These are phyloP conservation scores for Lucilia cuprina DNA, from an alignment of 1,140 invertebrate species.

Conservation along the genomic window DNA sequence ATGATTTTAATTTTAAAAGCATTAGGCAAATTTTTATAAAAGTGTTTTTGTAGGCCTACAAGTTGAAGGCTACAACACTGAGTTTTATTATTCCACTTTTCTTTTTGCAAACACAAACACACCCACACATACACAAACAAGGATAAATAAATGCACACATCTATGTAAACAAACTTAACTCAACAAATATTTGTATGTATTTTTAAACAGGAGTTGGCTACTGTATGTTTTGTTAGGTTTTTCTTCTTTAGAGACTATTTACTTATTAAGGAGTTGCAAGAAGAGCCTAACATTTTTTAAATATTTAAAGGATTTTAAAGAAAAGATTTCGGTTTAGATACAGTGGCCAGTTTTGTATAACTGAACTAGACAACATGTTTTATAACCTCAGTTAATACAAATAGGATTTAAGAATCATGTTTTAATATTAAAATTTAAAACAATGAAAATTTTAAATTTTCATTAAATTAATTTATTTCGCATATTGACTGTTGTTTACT, in stretches of 20 bases:
- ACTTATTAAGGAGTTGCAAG: conserved; percentile 24
- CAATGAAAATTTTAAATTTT: too few relatives aligned
- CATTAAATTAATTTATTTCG: too few relatives aligned
- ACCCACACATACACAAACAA: neutral
- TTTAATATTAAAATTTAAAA: too few relatives aligned
- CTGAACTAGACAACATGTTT: neutral
- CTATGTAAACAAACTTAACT: neutral
- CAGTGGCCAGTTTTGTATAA: neutral
- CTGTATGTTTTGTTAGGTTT: neutral
- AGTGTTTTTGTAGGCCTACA: neutral
- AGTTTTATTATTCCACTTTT: neutral
- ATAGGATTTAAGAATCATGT: too few relatives aligned
- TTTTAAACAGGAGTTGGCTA: neutral
- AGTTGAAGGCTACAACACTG: too few relatives aligned
- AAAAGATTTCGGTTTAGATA: neutral
- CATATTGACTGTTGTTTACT: too few relatives aligned
- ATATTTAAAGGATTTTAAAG: neutral
- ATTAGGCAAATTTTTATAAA: neutral
- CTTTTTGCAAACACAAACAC: neutral
- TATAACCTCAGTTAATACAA: too few relatives aligned
- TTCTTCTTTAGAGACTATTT: neutral
- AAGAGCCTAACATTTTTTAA: neutral
- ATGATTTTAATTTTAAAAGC: conserved; percentile 19
- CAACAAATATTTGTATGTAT: neutral
- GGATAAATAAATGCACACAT: conserved; percentile 2